Percentiles rank a stretch among this genome's conserved stretches.
phyloP scores from a whole-genome alignment of 2,797 vertebrate species.

The Lepus oiostolus region DNA sequence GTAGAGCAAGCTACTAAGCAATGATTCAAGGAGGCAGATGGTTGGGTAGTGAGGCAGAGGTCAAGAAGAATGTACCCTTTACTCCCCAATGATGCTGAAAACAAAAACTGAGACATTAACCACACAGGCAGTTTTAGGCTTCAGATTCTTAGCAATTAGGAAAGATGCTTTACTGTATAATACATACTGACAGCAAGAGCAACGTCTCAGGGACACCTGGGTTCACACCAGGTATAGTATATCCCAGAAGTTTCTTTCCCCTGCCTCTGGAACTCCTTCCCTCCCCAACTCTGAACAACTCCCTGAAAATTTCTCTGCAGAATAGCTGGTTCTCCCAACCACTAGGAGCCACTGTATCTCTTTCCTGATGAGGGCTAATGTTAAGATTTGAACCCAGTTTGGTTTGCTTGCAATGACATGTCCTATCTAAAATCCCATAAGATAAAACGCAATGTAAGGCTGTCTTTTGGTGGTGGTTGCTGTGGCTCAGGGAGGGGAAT shows the following conservation, averaged over 20 bases:
- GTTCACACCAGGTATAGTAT: not conserved
- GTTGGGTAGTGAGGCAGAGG: not conserved
- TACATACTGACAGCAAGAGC: not conserved
- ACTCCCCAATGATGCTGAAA: not conserved
- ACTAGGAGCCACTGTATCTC: not conserved
- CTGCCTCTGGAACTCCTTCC: no score
- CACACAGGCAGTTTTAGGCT: not conserved
- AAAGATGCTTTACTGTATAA: not conserved
- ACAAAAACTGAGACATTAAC: not conserved
- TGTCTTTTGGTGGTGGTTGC: not conserved
- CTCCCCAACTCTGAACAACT: no score
- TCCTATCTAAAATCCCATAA: constrained; percentile 3
- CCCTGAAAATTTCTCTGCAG: not conserved
- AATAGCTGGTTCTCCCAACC: not conserved
- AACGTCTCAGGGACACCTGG: not conserved
- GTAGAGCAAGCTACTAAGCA: not conserved
- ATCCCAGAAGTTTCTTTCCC: not conserved
- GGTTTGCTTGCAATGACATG: not conserved
- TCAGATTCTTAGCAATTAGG: not conserved
- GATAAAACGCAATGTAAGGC: not conserved
- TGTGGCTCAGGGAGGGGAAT: not conserved
- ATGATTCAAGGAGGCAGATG: not conserved
- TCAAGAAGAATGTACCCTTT: not conserved
- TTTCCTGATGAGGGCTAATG: not conserved
- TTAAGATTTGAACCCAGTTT: not conserved